Evolutionary conservation across 2,888 invertebrate genomes (phyloP), one percentile per base, ranked within the genome.

Genomic region (Poecilus cupreus): DNA sequence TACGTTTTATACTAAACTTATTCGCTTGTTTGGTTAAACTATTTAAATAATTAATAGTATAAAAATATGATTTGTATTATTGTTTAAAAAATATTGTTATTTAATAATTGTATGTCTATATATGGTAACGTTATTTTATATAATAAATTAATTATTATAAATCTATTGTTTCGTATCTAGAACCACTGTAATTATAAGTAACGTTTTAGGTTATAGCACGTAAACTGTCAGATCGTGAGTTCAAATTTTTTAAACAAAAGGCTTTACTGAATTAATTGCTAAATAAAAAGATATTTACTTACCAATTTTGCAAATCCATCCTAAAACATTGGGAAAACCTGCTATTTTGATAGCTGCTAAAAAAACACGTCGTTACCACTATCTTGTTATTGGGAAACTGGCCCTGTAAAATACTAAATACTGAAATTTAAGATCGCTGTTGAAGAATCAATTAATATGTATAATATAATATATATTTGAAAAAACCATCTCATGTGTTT

Each of bases 381-480:
- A 1, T 6, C 32, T 32, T 32, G 32, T 32, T 32, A 32, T 32
- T n/a, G n/a, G n/a, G n/a, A n/a, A n/a, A n/a, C n/a, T n/a, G n/a
- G n/a, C 11, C 11, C 43, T 43, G 43, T 43, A 43, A n/a, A 37
- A 37, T 37, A 13, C n/a, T 11, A 13, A n/a, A 46, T 3, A 13
- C 8, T 46, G n/a, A 13, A 46, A 8, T 46, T 11, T 46, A 46
- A 20, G 10, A 10, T 8, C 18, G 54, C 5, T 26, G 26, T 68
- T 32, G 18, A 37, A 37, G 10, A 46, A 24, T 26, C 54, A 78
- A 64, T 78, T 64, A 8, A 24, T 79, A 74, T 81, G 81, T 81
- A 81, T 81, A 80, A 74, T 80, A 80, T 80, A 81, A 81, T 81
- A 81, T 81, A 80, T 80, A 75, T 81, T 74, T 75, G 75, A 81